Evolutionary conservation across 2,797 vertebrate genomes (phyloP), one percentile per base, ranked within the genome.

Genomic region (Clangula hyemalis): DNA sequence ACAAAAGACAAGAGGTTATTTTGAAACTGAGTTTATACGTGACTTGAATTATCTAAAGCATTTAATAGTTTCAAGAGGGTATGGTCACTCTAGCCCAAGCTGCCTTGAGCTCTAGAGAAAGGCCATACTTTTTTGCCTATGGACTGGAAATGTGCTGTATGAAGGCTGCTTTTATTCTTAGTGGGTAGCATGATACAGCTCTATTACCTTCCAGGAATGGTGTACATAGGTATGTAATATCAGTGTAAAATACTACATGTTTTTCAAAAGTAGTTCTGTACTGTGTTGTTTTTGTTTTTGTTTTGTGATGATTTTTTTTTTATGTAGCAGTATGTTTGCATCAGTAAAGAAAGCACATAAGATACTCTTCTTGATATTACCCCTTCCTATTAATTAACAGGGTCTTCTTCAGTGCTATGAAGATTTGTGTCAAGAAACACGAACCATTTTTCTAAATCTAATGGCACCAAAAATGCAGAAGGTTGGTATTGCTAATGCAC

Each of bases 391-490:
- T 93, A 95, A 82, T 93, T 93, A 65, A 85, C 91, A 99, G 98
- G 95, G 57, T 72, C 94, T 98, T 96, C 97, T 99, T 84, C 95
- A 97, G n/a, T 80, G 96, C 84, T 98, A 98, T n/a, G 98, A 98
- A 74, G 97, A 97, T 6, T 94, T 98, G 49, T 95, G 97, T 94
- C 93, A 97, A 90, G 97, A 93, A 87, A 98, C 98, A 83, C 98
- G 98, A 66, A 75, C 49, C 10, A 82, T 98, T 9, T 98, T 98
- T 90, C 77, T 94, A 80, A 97, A 94, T 89, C 87, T 98, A 89
- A 97, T 99, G 97, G 70, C 97, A 65, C 97, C 98, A 74, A 98
- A 98, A 96, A 97, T 98, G 78, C 97, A 97, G 94, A 97, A 98
- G 97, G 98, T 98, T 90, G 51, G 97, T 97, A 83, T 54, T 85